These are phyloP conservation scores for Helicoverpa assulta DNA, from an alignment of 2,888 invertebrate genomes.

Conservation along the genomic window DNA sequence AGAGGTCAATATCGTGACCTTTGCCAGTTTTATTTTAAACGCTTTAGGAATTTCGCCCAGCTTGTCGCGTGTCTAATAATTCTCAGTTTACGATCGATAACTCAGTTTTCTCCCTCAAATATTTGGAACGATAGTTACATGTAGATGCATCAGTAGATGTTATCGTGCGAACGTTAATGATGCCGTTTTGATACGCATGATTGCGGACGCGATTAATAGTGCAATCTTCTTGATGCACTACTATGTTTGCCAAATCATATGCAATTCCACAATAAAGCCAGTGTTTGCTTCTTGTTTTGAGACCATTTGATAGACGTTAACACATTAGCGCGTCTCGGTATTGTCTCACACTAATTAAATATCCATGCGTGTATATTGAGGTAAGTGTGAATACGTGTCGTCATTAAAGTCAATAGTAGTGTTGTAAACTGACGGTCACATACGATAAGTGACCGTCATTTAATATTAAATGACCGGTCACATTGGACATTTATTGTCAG, in stretches of 20 bases:
- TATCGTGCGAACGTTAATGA: slow-evolving; percentile 37
- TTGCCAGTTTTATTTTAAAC: slow-evolving; percentile 62
- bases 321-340: slow-evolving; percentile 44
- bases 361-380: slow-evolving; percentile 37
- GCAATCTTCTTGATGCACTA: slow-evolving; percentile 27
- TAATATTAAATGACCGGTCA: too few relatives aligned
- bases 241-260: slow-evolving; percentile 49
- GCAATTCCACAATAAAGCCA: slow-evolving; percentile 33
- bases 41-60: slow-evolving; percentile 54
- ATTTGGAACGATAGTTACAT: slow-evolving; percentile 35
- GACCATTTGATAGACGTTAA: slow-evolving; percentile 37
- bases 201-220: slow-evolving; percentile 30
- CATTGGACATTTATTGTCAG: too few relatives aligned
- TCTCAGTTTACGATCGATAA: slow-evolving; percentile 30
- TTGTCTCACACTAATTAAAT: slow-evolving; percentile 42
- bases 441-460: too few relatives aligned
- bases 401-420: slow-evolving; percentile 49
- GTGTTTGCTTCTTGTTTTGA: slow-evolving; percentile 33
- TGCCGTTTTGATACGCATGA: slow-evolving; percentile 34
- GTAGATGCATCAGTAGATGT: slow-evolving; percentile 22
- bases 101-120: slow-evolving; percentile 34
- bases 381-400: slow-evolving; percentile 48
- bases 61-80: slow-evolving; percentile 45
- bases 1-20: slow-evolving; percentile 75
- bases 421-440: too few relatives aligned